These are phyloP conservation scores for Pachyseris speciosa DNA, from an alignment of 64 coral and sea anemone species.

Conservation along the genomic window DNA sequence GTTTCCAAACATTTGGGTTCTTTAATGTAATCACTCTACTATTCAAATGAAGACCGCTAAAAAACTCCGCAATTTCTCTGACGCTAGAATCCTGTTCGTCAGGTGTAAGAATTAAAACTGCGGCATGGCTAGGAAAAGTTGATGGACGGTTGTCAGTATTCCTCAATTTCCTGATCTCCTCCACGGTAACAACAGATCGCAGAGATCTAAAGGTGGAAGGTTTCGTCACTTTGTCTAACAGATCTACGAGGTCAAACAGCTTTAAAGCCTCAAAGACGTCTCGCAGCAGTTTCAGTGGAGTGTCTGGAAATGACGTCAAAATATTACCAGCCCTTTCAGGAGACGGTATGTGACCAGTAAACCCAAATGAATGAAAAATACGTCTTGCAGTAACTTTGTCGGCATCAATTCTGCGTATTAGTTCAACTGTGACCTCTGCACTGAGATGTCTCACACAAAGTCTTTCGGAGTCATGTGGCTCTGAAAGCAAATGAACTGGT, in stretches of 20 bases:
- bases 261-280: slow-evolving; percentile 22
- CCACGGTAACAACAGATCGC: not conserved
- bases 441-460: not conserved
- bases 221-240: not conserved
- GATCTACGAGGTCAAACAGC: slow-evolving; percentile 6
- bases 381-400: not conserved
- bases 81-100: not conserved
- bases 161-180: not conserved
- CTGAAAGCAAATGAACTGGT: no score
- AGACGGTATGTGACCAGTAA: not conserved
- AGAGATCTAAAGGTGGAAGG: not conserved
- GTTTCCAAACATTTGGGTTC: no score
- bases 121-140: not conserved
- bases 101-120: not conserved
- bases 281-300: not conserved
- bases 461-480: not conserved
- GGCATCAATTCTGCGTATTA: not conserved
- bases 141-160: not conserved
- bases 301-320: not conserved
- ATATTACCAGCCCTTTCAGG: not conserved
- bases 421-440: not conserved
- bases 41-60: not conserved
- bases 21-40: not conserved
- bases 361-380: not conserved
- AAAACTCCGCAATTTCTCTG: not conserved